These are phyloP conservation scores for Scalopus aquaticus DNA, from an alignment of 2,113 vertebrate genomes.

Conservation along the genomic window DNA sequence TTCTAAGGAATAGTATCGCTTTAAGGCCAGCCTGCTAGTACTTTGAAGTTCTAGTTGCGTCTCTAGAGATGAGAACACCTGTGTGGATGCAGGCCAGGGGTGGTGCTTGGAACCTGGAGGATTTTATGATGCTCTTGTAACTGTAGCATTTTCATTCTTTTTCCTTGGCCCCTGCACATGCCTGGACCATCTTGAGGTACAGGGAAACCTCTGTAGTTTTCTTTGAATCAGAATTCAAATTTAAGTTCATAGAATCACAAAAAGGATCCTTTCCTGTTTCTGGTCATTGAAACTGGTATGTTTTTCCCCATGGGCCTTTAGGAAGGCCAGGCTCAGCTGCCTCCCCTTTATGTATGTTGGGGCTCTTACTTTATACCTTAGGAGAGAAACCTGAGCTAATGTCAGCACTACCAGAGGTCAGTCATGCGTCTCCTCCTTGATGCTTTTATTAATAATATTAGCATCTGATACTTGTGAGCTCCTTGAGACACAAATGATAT, in stretches of 20 bases:
- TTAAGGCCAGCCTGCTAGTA: neutral
- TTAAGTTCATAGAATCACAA: neutral
- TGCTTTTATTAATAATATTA: neutral
- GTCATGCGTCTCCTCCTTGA: neutral
- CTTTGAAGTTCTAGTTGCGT: neutral
- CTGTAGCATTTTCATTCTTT: neutral
- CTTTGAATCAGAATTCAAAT: neutral
- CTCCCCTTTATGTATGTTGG: neutral
- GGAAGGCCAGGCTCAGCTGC: neutral
- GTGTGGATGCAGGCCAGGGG: too few relatives aligned
- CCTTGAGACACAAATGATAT: neutral
- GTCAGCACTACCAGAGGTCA: neutral
- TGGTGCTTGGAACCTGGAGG: neutral
- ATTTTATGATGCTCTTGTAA: neutral
- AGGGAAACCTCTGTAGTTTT: neutral
- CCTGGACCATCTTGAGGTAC: neutral
- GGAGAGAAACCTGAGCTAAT: neutral
- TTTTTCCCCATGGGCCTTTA: neutral
- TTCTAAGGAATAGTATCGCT: neutral
- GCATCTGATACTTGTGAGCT: neutral
- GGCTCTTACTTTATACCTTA: neutral
- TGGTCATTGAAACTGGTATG: neutral
- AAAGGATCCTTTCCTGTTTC: neutral
- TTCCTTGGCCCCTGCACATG: neutral
- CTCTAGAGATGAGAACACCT: neutral